Percentiles rank a stretch among this genome's conserved stretches.
Evolutionary conservation across 2,888 invertebrate genomes (phyloP).

Genomic region (Sepiola atlantica): DNA sequence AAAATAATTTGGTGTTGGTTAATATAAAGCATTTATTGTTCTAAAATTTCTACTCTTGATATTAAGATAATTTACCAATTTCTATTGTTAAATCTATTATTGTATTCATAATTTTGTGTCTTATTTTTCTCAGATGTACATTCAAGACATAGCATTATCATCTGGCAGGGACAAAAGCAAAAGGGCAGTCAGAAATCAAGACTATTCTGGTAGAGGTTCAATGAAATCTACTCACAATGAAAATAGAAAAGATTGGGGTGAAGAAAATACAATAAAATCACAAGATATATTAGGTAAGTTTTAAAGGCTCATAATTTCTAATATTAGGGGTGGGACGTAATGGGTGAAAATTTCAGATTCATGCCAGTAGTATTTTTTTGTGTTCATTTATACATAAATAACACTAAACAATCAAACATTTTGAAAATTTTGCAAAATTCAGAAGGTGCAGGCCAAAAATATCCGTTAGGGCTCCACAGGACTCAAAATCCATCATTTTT

Average conservation of each 20-base stretch:
- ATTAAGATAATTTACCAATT: not conserved
- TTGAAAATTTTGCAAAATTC: too few relatives aligned
- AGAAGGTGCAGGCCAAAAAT: too few relatives aligned
- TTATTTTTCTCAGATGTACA: not conserved
- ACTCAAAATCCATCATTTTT: too few relatives aligned
- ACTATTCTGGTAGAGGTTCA: not conserved
- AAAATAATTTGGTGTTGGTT: not conserved
- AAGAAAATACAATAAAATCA: not conserved
- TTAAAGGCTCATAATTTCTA: not conserved
- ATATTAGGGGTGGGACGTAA: too few relatives aligned
- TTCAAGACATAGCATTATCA: not conserved
- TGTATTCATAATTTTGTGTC: not conserved
- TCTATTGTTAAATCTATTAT: not conserved
- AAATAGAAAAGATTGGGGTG: not conserved
- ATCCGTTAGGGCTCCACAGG: too few relatives aligned
- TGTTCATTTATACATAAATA: too few relatives aligned
- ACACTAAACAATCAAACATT: too few relatives aligned
- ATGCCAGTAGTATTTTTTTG: too few relatives aligned
- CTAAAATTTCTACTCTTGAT: not conserved
- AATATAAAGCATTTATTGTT: not conserved
- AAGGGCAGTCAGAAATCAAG: not conserved
- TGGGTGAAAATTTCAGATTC: too few relatives aligned
- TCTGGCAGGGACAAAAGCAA: not conserved
- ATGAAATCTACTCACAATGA: not conserved
- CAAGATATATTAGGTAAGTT: not conserved